Evolutionary conservation across 2,797 vertebrate species (phyloP), one percentile per base, ranked within the genome.

Genomic region (Falco biarmicus): DNA sequence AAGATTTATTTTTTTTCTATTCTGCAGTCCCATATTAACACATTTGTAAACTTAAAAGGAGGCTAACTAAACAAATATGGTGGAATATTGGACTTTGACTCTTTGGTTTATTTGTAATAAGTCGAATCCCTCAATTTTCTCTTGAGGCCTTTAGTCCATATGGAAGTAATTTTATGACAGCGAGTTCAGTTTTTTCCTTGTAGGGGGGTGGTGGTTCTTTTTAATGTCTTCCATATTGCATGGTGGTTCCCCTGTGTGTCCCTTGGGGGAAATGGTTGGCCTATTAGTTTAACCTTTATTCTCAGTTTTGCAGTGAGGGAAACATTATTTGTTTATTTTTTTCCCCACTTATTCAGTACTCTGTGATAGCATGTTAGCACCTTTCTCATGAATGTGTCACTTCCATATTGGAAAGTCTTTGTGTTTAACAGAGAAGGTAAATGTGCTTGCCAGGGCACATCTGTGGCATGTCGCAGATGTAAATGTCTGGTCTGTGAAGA

Each of bases 111-210:
- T 90, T 95, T 93, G 86, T 69, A 61, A n/a, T 28, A 50, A 65
- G 45, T 34, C 69, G 77, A 87, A 95, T 87, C 68, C 54, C 43
- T 92, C 51, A 81, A 2, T 90, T 96, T 95, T 94, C 63, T 95
- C 71, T 63, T 11, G 60, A 89, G 89, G 26, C 48, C 73, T 84
- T 65, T 28, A 31, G 45, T 68, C 92, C 95, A 90, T 89, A 41
- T 96, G 95, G 90, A 96, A 95, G 79, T 89, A 65, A 84, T 97
- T 96, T 90, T 57, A 56, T n/a, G 51, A 69, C 78, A 94, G 41
- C 31, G 61, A 85, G 43, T 51, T 87, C 56, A 60, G 64, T 94
- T 84, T 51, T 11, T 29, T 45, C 43, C 43, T 45, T 45, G 43
- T 18, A 17, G 43, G 43, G 43, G 18, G 17, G 43, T 53, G 17